Evolutionary conservation across 2,113 vertebrate species (phyloP).

Genomic region (Tympanuchus pallidicinctus): DNA sequence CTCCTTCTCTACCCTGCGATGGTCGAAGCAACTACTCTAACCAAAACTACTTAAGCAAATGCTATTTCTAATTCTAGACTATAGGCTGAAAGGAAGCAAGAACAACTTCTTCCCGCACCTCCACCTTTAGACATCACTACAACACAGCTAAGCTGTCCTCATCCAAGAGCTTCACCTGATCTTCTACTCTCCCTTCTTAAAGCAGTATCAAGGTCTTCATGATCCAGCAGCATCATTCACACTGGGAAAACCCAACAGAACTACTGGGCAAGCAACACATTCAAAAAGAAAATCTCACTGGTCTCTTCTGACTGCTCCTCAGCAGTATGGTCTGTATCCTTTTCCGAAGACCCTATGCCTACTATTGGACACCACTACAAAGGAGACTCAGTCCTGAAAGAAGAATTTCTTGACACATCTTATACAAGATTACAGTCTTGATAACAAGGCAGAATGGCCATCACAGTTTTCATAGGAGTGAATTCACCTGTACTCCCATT

Average conservation of each 20-base stretch:
- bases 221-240: neutral
- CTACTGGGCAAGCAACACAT: fast-evolving
- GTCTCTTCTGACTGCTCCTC: neutral
- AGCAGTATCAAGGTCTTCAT: neutral
- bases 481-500: neutral
- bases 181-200: neutral
- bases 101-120: neutral
- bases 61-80: neutral
- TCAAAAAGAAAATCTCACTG: neutral
- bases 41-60: neutral
- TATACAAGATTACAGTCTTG: neutral
- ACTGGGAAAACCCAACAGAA: neutral
- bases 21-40: neutral
- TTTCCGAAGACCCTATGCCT: neutral
- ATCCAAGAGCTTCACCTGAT: neutral
- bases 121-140: neutral
- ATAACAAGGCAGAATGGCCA: neutral
- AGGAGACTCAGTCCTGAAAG: neutral
- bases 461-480: neutral
- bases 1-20: fast-evolving
- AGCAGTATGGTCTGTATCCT: neutral
- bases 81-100: neutral
- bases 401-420: neutral
- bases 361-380: neutral
- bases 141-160: neutral